Conservation (phyloP, 2,888 invertebrate genomes). For the Mactromeris polynyma region DNA sequence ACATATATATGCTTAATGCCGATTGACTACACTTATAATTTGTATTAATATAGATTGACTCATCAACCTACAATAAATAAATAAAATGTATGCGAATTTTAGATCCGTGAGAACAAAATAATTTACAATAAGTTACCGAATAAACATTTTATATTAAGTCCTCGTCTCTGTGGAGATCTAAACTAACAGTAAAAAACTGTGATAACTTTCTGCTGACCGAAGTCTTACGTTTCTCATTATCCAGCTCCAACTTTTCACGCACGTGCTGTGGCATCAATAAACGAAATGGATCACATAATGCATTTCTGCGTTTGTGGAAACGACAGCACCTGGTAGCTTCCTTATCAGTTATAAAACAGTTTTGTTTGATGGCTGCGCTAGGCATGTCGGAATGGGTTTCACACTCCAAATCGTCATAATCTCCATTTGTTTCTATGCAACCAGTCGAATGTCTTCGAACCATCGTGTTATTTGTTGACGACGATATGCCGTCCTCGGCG, state of each 20-base stretch:
- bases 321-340: slow-evolving; percentile 58
- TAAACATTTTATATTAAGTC: slow-evolving; percentile 52
- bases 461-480: background rate
- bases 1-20: no score
- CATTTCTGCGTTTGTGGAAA: slow-evolving; percentile 58
- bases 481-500: background rate
- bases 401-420: background rate
- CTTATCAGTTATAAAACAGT: slow-evolving; percentile 22
- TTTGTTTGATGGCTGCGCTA: background rate
- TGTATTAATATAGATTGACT: no score
- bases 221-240: slow-evolving; percentile 55
- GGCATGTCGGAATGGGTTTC: background rate
- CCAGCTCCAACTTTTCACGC: slow-evolving; percentile 59
- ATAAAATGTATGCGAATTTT: no score
- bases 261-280: slow-evolving; percentile 58
- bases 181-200: slow-evolving; percentile 53
- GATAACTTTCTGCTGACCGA: slow-evolving; percentile 62
- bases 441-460: slow-evolving; percentile 29
- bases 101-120: background rate
- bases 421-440: background rate
- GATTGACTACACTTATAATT: no score
- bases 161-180: slow-evolving; percentile 66
- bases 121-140: background rate
- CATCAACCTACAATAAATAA: no score
- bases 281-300: slow-evolving; percentile 63